Percentiles rank a stretch among this genome's conserved stretches.
These are phyloP conservation scores for Bubo scandiacus DNA, from an alignment of 2,113 vertebrate species.

Conservation along the genomic window DNA sequence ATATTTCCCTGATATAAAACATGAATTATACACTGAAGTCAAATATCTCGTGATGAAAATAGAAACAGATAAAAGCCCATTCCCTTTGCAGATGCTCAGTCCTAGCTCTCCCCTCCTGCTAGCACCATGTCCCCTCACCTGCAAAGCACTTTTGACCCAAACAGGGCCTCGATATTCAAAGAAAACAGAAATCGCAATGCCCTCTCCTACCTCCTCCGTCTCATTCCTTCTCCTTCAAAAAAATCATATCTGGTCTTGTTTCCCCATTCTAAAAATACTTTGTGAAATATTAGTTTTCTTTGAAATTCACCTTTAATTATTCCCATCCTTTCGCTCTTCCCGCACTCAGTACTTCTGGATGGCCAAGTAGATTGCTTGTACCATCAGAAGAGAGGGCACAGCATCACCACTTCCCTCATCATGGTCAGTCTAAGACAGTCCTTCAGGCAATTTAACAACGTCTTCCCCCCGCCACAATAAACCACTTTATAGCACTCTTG, in stretches of 20 bases:
- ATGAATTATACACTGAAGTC: neutral
- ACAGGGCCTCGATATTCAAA: accelerated
- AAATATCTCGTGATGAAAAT: neutral
- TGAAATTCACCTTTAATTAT: neutral
- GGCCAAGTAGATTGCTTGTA: neutral
- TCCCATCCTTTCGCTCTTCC: neutral
- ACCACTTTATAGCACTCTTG: neutral
- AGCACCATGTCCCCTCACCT: neutral
- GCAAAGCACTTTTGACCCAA: neutral
- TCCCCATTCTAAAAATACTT: neutral
- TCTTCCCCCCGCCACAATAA: neutral
- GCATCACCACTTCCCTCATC: neutral
- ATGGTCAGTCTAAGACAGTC: neutral
- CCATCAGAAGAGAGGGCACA: neutral
- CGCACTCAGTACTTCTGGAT: neutral
- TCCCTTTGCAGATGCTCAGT: neutral
- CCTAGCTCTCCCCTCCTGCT: neutral
- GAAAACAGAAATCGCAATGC: neutral
- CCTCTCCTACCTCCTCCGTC: neutral
- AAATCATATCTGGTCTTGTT: neutral
- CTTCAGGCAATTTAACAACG: neutral
- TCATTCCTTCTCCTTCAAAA: neutral
- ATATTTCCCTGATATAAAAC: neutral
- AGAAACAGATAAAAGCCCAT: neutral
- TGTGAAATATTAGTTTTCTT: neutral